Evolutionary conservation across 2,888 invertebrate species (phyloP).

Genomic region (Platycheirus rosarum): DNA sequence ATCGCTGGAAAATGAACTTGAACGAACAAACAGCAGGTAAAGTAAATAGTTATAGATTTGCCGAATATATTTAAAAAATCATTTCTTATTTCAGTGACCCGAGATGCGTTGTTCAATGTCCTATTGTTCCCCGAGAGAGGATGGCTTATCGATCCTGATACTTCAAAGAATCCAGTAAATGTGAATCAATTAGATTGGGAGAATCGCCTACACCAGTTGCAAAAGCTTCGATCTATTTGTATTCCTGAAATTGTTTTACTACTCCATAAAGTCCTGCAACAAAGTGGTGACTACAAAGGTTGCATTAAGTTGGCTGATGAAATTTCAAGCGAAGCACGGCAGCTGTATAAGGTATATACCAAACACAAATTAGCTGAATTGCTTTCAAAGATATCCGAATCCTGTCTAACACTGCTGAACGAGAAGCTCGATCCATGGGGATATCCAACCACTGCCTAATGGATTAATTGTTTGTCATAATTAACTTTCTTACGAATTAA

Average conservation of each 20-base stretch:
- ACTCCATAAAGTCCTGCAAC: constrained; percentile 90
- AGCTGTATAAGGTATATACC: constrained; percentile 91
- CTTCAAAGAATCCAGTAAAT: constrained; percentile 83
- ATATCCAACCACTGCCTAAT: constrained; percentile 83
- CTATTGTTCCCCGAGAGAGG: constrained; percentile 94
- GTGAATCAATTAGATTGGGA: constrained; percentile 84
- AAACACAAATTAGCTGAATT: constrained; percentile 90
- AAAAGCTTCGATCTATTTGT: constrained; percentile 89
- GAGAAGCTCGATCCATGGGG: constrained; percentile 93
- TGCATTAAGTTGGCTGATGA: constrained; percentile 91
- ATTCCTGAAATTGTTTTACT: constrained; percentile 92
- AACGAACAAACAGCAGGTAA: constrained; percentile 88
- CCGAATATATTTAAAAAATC: too few relatives aligned
- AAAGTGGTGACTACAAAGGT: constrained; percentile 89
- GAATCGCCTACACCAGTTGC: constrained; percentile 85
- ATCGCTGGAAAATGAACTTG: constrained; percentile 89
- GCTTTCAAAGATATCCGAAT: constrained; percentile 89
- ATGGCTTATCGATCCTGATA: constrained; percentile 91
- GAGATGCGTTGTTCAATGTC: constrained; percentile 92
- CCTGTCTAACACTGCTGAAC: constrained; percentile 89
- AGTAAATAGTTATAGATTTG: too few relatives aligned
- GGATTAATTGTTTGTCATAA: not conserved
- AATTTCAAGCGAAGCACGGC: constrained; percentile 90
- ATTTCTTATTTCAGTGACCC: constrained; percentile 85
- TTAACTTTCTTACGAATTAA: too few relatives aligned